Evolutionary conservation across 2,888 invertebrate species (phyloP).

Genomic region (Calameuta idolon): DNA sequence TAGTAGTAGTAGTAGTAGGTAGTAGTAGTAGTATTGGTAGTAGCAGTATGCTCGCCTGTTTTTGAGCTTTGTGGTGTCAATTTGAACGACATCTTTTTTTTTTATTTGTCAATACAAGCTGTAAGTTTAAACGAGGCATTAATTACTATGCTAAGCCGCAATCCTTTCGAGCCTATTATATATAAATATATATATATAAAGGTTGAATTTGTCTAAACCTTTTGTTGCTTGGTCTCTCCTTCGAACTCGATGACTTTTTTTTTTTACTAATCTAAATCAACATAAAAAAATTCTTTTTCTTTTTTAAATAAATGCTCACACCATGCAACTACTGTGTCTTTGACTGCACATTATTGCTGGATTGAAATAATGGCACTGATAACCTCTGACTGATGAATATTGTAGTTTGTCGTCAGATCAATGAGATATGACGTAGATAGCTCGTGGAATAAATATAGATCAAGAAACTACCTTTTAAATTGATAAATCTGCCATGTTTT

Average conservation of each 20-base stretch:
- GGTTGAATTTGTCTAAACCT: constrained; percentile 53
- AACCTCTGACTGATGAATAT: too few species aligned
- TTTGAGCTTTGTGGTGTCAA: constrained; percentile 58
- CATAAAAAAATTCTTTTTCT: too few species aligned
- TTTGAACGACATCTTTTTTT: constrained; percentile 60
- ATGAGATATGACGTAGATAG: too few species aligned
- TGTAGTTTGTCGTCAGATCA: too few species aligned
- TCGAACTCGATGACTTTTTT: not conserved
- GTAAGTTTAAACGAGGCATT: constrained; percentile 67
- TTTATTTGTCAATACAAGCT: constrained; percentile 63
- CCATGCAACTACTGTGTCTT: too few species aligned
- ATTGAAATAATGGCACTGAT: too few species aligned
- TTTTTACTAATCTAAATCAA: too few species aligned
- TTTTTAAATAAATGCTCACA: too few species aligned
- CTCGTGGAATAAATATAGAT: too few species aligned
- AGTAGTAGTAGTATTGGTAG: constrained; percentile 8
- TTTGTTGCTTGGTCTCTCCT: constrained; percentile 60
- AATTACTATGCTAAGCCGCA: constrained; percentile 58
- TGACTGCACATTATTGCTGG: too few species aligned
- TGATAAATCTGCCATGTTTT: too few species aligned
- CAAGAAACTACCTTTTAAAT: too few species aligned
- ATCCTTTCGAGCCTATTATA: constrained; percentile 52
- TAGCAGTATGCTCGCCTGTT: constrained; percentile 44
- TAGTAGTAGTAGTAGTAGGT: not conserved
- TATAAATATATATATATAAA: constrained; percentile 30